Evolutionary conservation across 2,113 vertebrate species (phyloP).

Genomic region (Chaetorhynchus papuensis): DNA sequence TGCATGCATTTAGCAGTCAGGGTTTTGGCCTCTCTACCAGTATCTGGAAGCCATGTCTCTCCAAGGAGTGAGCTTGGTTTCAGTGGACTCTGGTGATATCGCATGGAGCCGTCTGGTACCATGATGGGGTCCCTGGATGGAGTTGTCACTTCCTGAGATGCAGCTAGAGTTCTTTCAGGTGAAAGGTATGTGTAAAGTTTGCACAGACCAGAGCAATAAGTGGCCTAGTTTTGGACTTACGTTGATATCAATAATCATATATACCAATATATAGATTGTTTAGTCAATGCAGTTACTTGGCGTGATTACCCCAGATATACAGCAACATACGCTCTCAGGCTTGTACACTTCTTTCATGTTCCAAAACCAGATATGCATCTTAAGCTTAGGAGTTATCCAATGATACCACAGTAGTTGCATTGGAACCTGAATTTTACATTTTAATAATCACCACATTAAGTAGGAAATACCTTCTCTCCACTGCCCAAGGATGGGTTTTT

Average conservation of each 20-base stretch:
- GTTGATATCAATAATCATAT: background rate
- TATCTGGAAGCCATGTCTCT: background rate
- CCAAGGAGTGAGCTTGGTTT: background rate
- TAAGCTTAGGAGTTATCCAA: background rate
- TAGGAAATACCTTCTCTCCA: background rate
- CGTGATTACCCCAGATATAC: fast-evolving
- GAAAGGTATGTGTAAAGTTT: background rate
- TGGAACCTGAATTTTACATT: background rate
- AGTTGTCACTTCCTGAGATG: background rate
- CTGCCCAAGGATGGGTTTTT: background rate
- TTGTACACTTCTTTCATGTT: background rate
- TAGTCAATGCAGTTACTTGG: background rate
- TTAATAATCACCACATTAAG: background rate
- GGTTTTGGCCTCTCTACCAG: background rate
- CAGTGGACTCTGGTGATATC: background rate
- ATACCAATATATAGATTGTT: background rate
- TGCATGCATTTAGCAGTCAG: background rate
- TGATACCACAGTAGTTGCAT: background rate
- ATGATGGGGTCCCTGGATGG: background rate
- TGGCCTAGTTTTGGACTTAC: background rate
- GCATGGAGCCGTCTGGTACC: background rate
- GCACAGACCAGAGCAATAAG: background rate
- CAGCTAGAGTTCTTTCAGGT: background rate
- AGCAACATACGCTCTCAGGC: background rate
- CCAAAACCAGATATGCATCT: background rate